Conservation (phyloP, 2,113 vertebrate genomes). For the Brachypodius melanocephalos region DNA sequence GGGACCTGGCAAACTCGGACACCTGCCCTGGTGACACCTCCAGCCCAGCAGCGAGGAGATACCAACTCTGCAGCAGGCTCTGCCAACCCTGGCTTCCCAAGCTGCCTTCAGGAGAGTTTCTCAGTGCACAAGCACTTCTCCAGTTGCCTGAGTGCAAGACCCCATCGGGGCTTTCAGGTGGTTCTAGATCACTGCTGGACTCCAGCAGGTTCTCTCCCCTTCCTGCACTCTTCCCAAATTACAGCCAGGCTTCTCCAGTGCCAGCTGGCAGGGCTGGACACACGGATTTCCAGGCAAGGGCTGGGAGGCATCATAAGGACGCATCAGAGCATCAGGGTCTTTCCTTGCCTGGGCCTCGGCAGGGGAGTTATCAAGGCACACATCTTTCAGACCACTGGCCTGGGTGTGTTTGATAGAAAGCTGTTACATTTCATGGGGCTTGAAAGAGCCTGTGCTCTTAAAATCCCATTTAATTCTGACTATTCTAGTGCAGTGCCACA, state of each 20-base stretch:
- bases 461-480: background rate
- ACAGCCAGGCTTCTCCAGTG: background rate
- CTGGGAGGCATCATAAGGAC: rapidly evolving
- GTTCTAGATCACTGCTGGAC: background rate
- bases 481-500: background rate
- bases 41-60: background rate
- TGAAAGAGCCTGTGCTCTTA: background rate
- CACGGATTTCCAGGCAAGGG: rapidly evolving
- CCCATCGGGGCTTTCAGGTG: background rate
- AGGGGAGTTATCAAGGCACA: rapidly evolving
- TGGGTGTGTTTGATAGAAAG: background rate
- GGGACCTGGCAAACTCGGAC: background rate
- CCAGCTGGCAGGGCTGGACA: background rate
- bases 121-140: rapidly evolving
- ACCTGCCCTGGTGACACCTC: background rate
- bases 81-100: background rate
- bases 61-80: background rate
- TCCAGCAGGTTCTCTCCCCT: background rate
- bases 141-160: background rate
- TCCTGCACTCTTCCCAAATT: background rate
- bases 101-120: background rate
- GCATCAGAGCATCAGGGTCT: too few species aligned
- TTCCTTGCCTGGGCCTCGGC: too few species aligned
- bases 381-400: background rate
- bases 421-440: background rate